Evolutionary conservation across 1,140 invertebrate genomes (phyloP).

Genomic region (Brachionus rotundiformis): DNA sequence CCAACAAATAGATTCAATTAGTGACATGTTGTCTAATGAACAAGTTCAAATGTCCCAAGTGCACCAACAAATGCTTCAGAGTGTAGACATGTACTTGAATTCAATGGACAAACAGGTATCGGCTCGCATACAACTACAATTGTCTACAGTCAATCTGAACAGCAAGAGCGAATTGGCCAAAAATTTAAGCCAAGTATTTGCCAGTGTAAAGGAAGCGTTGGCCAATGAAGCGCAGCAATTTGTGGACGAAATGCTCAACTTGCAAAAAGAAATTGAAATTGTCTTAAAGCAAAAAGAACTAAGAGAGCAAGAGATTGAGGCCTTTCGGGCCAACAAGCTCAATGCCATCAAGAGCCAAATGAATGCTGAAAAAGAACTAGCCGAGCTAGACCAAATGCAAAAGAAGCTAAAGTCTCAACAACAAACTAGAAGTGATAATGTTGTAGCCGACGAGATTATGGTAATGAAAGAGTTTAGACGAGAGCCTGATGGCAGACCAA

Average conservation of each 20-base stretch:
- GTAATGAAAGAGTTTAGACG: background rate
- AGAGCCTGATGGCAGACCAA: background rate
- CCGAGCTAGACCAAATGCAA: background rate
- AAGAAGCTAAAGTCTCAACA: background rate
- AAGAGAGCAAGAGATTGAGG: slow-evolving; percentile 22
- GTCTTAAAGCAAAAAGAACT: background rate
- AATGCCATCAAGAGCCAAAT: slow-evolving; percentile 12
- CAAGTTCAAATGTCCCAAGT: background rate
- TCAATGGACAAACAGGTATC: background rate
- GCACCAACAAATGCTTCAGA: background rate
- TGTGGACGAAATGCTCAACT: background rate
- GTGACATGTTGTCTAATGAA: background rate
- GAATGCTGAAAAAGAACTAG: background rate
- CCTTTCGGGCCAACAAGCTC: background rate
- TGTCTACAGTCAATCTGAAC: background rate
- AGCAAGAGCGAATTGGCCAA: background rate
- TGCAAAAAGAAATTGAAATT: background rate
- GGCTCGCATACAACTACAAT: slow-evolving; percentile 1
- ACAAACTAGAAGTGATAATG: background rate
- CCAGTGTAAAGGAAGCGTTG: background rate
- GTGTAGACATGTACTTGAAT: background rate
- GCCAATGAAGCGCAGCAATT: background rate
- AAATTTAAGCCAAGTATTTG: background rate
- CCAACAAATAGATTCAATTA: background rate
- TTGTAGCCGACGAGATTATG: background rate